Conservation (phyloP, 2,113 vertebrate genomes). For the Erythrolamprus reginae region DNA sequence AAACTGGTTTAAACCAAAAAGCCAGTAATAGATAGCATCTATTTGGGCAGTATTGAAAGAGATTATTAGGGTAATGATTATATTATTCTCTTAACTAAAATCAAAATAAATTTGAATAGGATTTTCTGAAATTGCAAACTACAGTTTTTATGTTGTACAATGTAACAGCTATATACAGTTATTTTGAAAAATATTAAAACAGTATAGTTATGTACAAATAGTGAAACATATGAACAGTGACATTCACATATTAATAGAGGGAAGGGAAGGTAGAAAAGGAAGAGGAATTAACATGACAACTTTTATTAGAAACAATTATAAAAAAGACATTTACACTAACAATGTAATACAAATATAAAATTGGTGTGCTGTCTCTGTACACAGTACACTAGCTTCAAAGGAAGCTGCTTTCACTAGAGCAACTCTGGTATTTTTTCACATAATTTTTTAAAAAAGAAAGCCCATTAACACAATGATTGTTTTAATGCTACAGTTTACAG, state of each 20-base stretch:
- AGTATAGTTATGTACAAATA: constrained; percentile 68
- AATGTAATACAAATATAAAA: constrained; percentile 65
- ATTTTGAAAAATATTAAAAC: constrained; percentile 58
- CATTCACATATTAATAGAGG: constrained; percentile 50
- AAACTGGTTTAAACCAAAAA: constrained; percentile 60
- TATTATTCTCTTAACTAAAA: constrained; percentile 51
- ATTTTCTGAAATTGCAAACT: constrained; percentile 57
- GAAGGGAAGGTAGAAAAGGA: constrained; percentile 10
- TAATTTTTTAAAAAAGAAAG: constrained; percentile 67
- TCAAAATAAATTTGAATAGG: constrained; percentile 50
- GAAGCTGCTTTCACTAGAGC: constrained; percentile 65
- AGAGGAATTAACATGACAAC: constrained; percentile 47
- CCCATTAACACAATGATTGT: constrained; percentile 83
- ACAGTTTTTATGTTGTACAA: constrained; percentile 57
- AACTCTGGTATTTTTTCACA: constrained; percentile 66
- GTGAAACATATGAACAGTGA: constrained; percentile 50
- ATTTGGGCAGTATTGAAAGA: constrained; percentile 47
- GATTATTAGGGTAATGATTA: constrained; percentile 45
- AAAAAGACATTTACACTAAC: constrained; percentile 69
- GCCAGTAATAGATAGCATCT: constrained; percentile 44
- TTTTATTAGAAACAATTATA: constrained; percentile 64
- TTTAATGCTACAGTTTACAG: constrained; percentile 94
- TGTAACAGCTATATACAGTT: constrained; percentile 66
- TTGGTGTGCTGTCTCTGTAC: constrained; percentile 63
- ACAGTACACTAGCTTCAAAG: constrained; percentile 76